These are phyloP conservation scores for Antechinus flavipes DNA, from an alignment of 2,113 vertebrate genomes.

Conservation along the genomic window DNA sequence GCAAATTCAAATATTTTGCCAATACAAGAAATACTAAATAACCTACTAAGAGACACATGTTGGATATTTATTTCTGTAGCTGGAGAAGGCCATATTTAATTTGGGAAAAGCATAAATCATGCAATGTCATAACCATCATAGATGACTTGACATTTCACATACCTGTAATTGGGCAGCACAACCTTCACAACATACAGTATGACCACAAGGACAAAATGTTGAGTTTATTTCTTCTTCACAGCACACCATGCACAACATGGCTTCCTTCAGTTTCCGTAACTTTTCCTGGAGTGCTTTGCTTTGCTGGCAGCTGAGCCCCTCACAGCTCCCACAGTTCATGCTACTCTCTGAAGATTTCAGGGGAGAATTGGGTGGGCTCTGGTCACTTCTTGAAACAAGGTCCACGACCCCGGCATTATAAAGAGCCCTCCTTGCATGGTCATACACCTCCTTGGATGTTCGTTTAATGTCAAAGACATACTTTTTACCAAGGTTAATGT, in stretches of 20 bases:
- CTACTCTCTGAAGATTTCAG: conserved; percentile 83
- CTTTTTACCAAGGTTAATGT: conserved; percentile 98
- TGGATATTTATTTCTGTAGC: not conserved
- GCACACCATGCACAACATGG: conserved; percentile 96
- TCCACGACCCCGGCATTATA: conserved; percentile 96
- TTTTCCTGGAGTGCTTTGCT: conserved; percentile 93
- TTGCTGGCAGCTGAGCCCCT: conserved; percentile 91
- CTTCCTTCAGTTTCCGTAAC: conserved; percentile 93
- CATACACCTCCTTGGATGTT: conserved; percentile 98
- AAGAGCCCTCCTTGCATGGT: conserved; percentile 94
- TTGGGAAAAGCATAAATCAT: not conserved
- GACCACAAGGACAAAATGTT: conserved; percentile 97
- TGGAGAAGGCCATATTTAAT: not conserved
- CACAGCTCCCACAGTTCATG: conserved; percentile 90
- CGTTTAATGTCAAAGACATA: conserved; percentile 98
- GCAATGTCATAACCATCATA: not conserved
- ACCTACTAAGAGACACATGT: not conserved
- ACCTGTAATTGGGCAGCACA: conserved; percentile 96
- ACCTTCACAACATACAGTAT: conserved; percentile 96
- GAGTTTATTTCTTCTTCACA: conserved; percentile 97
- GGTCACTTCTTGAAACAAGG: conserved; percentile 87
- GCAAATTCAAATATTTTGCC: not conserved
- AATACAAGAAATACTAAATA: not conserved
- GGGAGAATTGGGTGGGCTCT: conserved; percentile 88
- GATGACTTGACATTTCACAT: conserved; percentile 28